Conservation (phyloP, 2,888 invertebrate genomes). For the Graphium colonna region DNA sequence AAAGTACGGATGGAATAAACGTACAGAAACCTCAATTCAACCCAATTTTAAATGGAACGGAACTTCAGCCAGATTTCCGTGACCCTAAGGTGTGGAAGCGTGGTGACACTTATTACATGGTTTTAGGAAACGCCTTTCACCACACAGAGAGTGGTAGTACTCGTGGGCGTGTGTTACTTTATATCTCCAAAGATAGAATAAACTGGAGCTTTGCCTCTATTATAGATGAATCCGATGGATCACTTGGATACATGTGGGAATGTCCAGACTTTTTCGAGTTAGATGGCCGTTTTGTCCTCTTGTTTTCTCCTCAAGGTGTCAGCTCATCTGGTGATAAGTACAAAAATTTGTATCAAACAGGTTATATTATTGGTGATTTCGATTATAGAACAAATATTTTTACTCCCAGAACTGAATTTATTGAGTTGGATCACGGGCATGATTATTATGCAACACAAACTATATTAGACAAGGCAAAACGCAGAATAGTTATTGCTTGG, state of each 20-base stretch:
- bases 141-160: conserved; percentile 33
- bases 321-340: conserved; percentile 51
- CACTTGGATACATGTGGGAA: conserved; percentile 69
- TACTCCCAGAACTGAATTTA: conserved; percentile 43
- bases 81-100: conserved; percentile 75
- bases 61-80: conserved; percentile 60
- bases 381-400: conserved; percentile 49
- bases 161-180: conserved; percentile 55
- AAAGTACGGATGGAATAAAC: conserved; percentile 52
- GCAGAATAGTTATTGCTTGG: conserved; percentile 63
- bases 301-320: conserved; percentile 69
- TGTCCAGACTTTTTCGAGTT: conserved; percentile 75
- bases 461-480: conserved; percentile 39
- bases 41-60: conserved; percentile 49
- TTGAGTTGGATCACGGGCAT: conserved; percentile 59
- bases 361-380: conserved; percentile 66
- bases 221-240: conserved; percentile 52
- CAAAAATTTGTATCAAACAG: conserved; percentile 58
- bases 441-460: conserved; percentile 72
- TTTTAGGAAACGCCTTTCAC: conserved; percentile 60
- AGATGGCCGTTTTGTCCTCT: conserved; percentile 49
- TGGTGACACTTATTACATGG: conserved; percentile 56
- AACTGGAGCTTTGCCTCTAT: conserved; percentile 50
- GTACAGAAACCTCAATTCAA: conserved; percentile 52
- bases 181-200: conserved; percentile 50